These are phyloP conservation scores for Thelaira solivaga DNA, from an alignment of 2,888 invertebrate genomes.

Conservation along the genomic window DNA sequence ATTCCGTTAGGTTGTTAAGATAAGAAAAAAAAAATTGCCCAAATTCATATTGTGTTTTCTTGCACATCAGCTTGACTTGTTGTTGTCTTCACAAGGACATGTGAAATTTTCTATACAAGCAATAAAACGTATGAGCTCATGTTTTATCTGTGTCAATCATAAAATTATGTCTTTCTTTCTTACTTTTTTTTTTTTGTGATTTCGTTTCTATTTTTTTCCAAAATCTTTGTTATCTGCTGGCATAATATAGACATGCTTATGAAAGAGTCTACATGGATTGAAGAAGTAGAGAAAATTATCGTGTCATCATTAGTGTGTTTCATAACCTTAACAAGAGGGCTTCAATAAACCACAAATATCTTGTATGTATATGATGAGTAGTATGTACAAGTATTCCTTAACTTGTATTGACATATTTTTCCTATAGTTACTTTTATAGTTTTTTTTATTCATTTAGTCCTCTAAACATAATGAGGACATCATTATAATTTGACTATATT, in stretches of 20 bases:
- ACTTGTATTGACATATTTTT: constrained; percentile 3
- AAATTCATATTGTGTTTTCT: neutral
- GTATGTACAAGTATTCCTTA: neutral
- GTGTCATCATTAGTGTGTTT: constrained; percentile 70
- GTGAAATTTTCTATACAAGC: too few relatives aligned
- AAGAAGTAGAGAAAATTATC: constrained; percentile 50
- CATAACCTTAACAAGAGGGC: constrained; percentile 29
- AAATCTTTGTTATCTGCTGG: constrained; percentile 26
- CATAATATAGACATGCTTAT: neutral
- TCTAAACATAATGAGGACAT: constrained; percentile 50
- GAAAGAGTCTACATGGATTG: too few relatives aligned
- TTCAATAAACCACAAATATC: constrained; percentile 10
- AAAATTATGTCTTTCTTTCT: neutral
- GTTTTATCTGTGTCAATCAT: constrained; percentile 25
- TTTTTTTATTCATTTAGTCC: neutral
- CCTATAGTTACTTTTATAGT: constrained; percentile 7
- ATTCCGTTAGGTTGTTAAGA: constrained; percentile 38
- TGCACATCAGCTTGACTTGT: too few relatives aligned
- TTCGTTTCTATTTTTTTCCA: too few relatives aligned
- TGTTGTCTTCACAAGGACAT: neutral
- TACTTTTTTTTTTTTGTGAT: neutral
- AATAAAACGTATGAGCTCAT: too few relatives aligned
- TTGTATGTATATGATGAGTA: neutral
- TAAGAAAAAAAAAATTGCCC: constrained; percentile 15
- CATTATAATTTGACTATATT: constrained; percentile 26